Conservation (phyloP, 1,140 invertebrate genomes). For the Drosophila miranda region DNA sequence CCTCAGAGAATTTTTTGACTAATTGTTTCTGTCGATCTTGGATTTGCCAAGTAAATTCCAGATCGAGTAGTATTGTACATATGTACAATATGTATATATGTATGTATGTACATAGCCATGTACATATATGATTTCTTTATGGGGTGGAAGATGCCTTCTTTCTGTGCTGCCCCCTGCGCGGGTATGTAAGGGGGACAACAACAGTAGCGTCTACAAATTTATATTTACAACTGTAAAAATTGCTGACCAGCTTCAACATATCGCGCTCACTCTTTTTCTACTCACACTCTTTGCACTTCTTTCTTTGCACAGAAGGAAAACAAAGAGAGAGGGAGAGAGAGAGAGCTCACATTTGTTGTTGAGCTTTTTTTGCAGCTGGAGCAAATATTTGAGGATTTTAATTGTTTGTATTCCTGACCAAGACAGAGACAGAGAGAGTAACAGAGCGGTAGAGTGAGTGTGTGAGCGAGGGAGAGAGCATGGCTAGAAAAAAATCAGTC, state of each 20-base stretch:
- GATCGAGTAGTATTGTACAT: no score
- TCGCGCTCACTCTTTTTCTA: conserved; percentile 13
- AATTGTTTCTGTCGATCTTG: no score
- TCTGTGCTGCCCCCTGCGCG: no score
- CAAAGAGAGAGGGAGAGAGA: no score
- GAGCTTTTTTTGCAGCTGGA: conserved; percentile 35
- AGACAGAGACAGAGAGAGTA: not conserved
- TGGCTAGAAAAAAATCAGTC: conserved; percentile 42
- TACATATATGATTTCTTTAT: no score
- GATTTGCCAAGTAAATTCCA: no score
- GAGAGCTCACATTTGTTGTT: conserved; percentile 37
- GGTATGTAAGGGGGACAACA: not conserved
- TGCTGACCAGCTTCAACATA: conserved; percentile 36
- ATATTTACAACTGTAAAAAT: conserved; percentile 29
- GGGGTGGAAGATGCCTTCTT: not conserved
- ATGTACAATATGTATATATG: no score
- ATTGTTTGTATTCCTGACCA: conserved; percentile 66
- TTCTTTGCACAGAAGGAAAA: conserved; percentile 25
- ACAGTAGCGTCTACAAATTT: conserved; percentile 3
- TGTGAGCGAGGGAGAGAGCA: not conserved
- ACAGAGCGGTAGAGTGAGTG: not conserved
- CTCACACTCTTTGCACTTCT: conserved; percentile 1
- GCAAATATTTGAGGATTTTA: conserved; percentile 78
- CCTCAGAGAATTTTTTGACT: no score
- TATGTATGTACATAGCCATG: no score